Percentiles rank a stretch among this genome's conserved stretches.
phyloP scores from a whole-genome alignment of 2,797 vertebrate species.

The Aldrovandia affinis region DNA sequence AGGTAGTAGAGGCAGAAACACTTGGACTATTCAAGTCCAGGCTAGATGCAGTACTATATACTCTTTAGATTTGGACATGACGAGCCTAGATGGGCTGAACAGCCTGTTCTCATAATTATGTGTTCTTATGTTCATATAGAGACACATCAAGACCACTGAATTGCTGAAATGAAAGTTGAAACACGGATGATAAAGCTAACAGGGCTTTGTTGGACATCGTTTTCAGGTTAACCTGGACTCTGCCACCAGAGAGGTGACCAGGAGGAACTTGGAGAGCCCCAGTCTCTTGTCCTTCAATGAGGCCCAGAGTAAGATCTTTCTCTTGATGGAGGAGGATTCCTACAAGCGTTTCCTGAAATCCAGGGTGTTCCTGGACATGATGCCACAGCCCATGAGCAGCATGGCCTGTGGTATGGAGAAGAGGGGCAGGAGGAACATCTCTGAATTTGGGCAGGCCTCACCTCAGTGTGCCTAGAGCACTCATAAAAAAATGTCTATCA shows the following conservation, averaged over 20 bases:
- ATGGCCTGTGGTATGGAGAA: constrained; percentile 64
- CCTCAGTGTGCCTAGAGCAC: constrained; percentile 60
- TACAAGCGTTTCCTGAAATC: constrained; percentile 91
- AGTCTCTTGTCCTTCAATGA: constrained; percentile 79
- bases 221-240: constrained; percentile 90
- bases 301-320: constrained; percentile 89
- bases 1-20: no score
- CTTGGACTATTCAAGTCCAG: no score
- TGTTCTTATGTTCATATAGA: no score
- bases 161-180: neutral
- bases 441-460: constrained; percentile 44
- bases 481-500: neutral
- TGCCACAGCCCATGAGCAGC: constrained; percentile 29
- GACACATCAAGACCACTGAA: neutral
- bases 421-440: constrained; percentile 56
- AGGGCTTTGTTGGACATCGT: neutral
- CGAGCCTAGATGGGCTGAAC: no score
- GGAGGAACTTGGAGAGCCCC: constrained; percentile 73
- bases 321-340: constrained; percentile 93
- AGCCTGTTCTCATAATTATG: no score
- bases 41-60: no score
- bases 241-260: constrained; percentile 80
- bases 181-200: neutral
- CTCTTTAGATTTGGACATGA: no score
- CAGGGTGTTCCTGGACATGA: constrained; percentile 77